Evolutionary conservation across 64 coral and sea anemone genomes (phyloP).

Genomic region (Montipora capricornis): DNA sequence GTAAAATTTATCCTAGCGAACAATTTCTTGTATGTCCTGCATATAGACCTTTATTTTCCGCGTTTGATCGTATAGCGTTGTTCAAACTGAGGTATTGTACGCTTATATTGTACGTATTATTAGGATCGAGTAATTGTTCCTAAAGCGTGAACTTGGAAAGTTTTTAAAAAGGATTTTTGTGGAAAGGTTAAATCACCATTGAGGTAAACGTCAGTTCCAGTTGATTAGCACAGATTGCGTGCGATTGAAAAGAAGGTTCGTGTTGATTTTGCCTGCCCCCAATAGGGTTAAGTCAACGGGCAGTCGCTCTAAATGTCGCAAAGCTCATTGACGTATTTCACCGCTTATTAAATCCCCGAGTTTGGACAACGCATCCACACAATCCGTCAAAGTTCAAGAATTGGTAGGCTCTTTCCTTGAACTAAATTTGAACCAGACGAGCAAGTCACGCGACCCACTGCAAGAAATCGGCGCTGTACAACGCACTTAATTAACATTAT

Average conservation of each 20-base stretch:
- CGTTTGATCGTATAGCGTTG: neutral
- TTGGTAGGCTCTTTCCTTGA: neutral
- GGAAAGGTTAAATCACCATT: neutral
- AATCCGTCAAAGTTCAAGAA: neutral
- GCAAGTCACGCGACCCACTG: neutral
- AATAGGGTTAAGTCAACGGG: slow-evolving; percentile 41
- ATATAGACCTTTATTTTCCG: no score
- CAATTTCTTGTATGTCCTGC: neutral
- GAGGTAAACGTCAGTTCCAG: neutral
- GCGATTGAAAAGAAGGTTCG: neutral
- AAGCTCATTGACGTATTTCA: slow-evolving; percentile 30
- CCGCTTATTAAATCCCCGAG: slow-evolving; percentile 19
- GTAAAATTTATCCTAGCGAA: neutral
- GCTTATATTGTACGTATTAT: neutral
- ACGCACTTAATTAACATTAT: slow-evolving; percentile 45
- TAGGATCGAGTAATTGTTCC: neutral
- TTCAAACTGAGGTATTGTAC: neutral
- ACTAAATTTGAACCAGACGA: neutral
- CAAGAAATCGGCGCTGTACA: neutral
- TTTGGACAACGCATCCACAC: neutral
- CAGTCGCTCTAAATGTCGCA: slow-evolving; percentile 20
- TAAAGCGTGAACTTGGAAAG: neutral
- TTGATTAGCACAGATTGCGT: slow-evolving; percentile 35
- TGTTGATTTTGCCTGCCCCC: slow-evolving; percentile 48
- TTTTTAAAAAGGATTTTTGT: neutral